Percentiles rank a stretch among this genome's conserved stretches.
Conservation (phyloP, 2,888 invertebrate species). For the Spodoptera littoralis region DNA sequence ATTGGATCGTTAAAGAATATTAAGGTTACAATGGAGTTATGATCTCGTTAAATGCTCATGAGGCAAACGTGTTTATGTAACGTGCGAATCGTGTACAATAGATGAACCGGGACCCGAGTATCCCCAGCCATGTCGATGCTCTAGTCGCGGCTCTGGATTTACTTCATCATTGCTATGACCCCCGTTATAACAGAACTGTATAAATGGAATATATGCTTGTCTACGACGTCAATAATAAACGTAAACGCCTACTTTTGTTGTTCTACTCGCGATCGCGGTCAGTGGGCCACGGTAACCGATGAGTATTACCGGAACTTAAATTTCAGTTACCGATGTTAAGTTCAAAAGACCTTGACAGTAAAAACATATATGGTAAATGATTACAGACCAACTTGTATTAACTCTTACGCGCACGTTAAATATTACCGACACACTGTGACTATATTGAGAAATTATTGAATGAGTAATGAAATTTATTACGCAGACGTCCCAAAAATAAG, state of each 20-base stretch:
- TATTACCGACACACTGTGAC: slow-evolving; percentile 21
- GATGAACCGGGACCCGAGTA: slow-evolving; percentile 29
- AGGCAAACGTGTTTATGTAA: slow-evolving; percentile 51
- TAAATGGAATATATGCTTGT: slow-evolving; percentile 50
- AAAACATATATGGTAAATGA: slow-evolving; percentile 46
- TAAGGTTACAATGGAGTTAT: slow-evolving; percentile 26
- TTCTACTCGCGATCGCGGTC: slow-evolving; percentile 79
- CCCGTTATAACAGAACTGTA: slow-evolving; percentile 43
- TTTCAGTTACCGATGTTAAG: slow-evolving; percentile 66
- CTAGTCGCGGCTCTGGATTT: slow-evolving; percentile 25
- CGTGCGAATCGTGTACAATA: slow-evolving; percentile 49
- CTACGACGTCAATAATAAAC: slow-evolving; percentile 62
- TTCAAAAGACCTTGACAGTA: slow-evolving; percentile 70
- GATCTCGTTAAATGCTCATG: slow-evolving; percentile 35
- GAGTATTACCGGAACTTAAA: slow-evolving; percentile 80
- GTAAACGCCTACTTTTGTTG: slow-evolving; percentile 74
- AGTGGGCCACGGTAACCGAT: slow-evolving; percentile 83
- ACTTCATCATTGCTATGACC: slow-evolving; percentile 27
- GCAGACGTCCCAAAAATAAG: slow-evolving; percentile 22
- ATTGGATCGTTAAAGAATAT: slow-evolving; percentile 30
- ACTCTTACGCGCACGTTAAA: slow-evolving; percentile 25
- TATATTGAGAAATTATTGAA: slow-evolving; percentile 25
- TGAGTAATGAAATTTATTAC: slow-evolving; percentile 14
- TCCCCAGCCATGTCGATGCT: slow-evolving; percentile 27
- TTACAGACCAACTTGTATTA: slow-evolving; percentile 30